A percentile compares a stretch with the other conserved stretches of the same genome.
These are phyloP conservation scores for Petaurus breviceps DNA, from an alignment of 2,113 vertebrate genomes.

Conservation along the genomic window DNA sequence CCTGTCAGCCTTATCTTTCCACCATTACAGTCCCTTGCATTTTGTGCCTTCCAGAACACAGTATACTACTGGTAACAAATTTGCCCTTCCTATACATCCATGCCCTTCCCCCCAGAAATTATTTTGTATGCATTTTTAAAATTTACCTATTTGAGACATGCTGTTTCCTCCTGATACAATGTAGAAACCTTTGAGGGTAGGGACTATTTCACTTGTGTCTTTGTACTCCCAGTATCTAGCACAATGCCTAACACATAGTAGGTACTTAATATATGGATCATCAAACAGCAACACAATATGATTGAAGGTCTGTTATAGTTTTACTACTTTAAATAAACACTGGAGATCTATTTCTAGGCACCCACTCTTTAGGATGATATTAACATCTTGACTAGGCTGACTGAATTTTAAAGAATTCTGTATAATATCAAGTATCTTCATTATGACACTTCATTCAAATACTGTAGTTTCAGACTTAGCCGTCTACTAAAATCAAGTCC, in stretches of 20 bases:
- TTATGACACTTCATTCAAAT: background rate
- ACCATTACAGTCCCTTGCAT: background rate
- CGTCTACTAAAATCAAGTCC: background rate
- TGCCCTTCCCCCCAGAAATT: background rate
- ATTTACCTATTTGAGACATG: background rate
- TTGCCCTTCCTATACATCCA: background rate
- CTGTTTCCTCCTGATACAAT: background rate
- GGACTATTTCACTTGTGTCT: background rate
- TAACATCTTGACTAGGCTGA: background rate
- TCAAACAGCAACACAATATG: background rate
- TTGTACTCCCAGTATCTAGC: background rate
- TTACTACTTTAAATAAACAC: background rate
- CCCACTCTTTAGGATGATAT: background rate
- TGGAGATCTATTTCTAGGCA: background rate
- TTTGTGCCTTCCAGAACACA: background rate
- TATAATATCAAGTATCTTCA: background rate
- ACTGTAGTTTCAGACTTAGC: background rate
- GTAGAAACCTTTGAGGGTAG: background rate
- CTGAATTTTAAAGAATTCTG: background rate
- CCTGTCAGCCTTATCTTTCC: conserved; percentile 6
- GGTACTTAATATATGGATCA: background rate
- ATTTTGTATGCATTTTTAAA: background rate
- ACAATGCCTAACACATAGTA: background rate
- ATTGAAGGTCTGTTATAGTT: background rate
- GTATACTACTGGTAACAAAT: background rate